phyloP scores from a whole-genome alignment of 1,140 invertebrate genomes.

The Caerostris darwini region DNA sequence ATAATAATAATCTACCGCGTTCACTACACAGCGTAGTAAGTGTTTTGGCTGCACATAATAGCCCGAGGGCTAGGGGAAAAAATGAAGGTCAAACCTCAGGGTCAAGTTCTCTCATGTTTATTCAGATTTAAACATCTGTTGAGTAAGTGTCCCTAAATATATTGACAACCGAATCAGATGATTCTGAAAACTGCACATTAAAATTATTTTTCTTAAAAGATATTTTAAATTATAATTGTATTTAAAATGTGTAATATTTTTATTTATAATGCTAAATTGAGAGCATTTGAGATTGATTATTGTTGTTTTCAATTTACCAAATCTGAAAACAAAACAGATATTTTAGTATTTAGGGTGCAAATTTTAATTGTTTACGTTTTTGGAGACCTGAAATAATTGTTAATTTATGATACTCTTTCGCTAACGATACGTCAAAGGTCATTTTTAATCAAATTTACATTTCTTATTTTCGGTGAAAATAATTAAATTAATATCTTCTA shows the following conservation, averaged over 20 bases:
- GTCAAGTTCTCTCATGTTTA: background rate
- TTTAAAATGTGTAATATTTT: background rate
- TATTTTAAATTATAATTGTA: background rate
- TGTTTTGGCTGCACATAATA: background rate
- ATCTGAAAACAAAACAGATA: too few species aligned
- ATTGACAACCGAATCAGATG: background rate
- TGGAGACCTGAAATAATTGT: too few species aligned
- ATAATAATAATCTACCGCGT: constrained; percentile 1
- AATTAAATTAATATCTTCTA: too few species aligned
- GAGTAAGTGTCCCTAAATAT: background rate
- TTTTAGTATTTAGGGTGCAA: too few species aligned
- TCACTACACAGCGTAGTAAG: background rate
- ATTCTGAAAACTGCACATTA: background rate
- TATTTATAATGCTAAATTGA: too few species aligned
- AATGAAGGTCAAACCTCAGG: background rate
- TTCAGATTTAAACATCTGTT: background rate
- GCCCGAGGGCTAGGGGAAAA: background rate
- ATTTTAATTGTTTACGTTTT: too few species aligned
- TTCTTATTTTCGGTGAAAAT: too few species aligned
- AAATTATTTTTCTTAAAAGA: background rate
- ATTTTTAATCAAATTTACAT: too few species aligned
- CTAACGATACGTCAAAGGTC: too few species aligned
- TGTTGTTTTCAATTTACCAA: too few species aligned
- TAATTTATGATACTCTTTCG: too few species aligned
- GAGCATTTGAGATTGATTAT: too few species aligned